phyloP scores from a whole-genome alignment of 35 echinoderm and acorn worm species.

The Ophioderma brevispina region DNA sequence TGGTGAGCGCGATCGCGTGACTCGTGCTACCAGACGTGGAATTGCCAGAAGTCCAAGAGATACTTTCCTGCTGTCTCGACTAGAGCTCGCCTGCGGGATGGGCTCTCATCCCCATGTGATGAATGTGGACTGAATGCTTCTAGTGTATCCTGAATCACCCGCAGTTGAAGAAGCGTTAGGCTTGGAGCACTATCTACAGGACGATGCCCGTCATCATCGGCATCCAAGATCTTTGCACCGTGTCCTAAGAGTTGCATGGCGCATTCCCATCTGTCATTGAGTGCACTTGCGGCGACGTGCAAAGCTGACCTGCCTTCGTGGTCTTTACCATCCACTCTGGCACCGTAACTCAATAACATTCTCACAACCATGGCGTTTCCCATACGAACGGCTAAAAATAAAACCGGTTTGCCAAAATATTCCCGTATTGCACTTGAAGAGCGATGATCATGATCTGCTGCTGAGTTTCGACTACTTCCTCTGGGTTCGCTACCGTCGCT shows the following conservation, averaged over 20 bases:
- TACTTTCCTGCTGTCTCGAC: slow-evolving; percentile 50
- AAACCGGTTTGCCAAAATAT: slow-evolving; percentile 31
- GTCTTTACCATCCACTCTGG: slow-evolving; percentile 42
- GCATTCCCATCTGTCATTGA: slow-evolving; percentile 61
- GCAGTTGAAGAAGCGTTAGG: slow-evolving; percentile 35
- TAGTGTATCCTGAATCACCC: slow-evolving; percentile 44
- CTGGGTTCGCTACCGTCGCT: background rate
- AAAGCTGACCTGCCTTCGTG: slow-evolving; percentile 25
- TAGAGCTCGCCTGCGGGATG: slow-evolving; percentile 25
- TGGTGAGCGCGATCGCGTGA: slow-evolving; percentile 47
- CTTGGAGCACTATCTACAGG: slow-evolving; percentile 53
- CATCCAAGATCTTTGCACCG: slow-evolving; percentile 42
- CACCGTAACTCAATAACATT: slow-evolving; percentile 58
- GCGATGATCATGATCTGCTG: background rate
- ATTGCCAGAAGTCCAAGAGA: slow-evolving; percentile 57
- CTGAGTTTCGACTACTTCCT: background rate
- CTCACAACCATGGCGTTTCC: slow-evolving; percentile 43
- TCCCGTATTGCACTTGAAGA: slow-evolving; percentile 33
- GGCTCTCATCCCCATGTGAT: background rate
- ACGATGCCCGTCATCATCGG: slow-evolving; percentile 34
- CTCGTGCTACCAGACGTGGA: slow-evolving; percentile 54
- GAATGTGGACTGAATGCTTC: slow-evolving; percentile 47
- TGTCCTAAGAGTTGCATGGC: slow-evolving; percentile 28
- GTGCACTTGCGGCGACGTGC: slow-evolving; percentile 46
- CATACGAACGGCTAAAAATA: slow-evolving; percentile 46